Conservation (phyloP, 2,797 vertebrate species). For the Catharus ustulatus region DNA sequence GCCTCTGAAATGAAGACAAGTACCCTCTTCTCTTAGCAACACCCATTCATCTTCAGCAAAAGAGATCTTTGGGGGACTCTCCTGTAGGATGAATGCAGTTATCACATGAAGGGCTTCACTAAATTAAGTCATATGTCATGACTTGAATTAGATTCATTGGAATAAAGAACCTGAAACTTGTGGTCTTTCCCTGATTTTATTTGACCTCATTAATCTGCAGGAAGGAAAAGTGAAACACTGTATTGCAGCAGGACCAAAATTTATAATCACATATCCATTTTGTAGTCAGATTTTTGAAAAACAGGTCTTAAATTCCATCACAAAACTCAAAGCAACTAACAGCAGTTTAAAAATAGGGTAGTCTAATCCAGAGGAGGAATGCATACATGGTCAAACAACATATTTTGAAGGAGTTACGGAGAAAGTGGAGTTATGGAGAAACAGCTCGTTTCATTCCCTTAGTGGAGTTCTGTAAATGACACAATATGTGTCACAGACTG, state of each 20-base stretch:
- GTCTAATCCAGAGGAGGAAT: neutral
- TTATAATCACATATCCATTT: neutral
- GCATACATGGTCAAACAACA: neutral
- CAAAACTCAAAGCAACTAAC: neutral
- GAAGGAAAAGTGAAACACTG: neutral
- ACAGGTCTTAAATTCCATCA: neutral
- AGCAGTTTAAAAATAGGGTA: neutral
- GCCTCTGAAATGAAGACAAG: neutral
- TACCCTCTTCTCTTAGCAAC: neutral
- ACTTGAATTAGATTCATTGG: neutral
- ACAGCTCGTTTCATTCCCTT: neutral
- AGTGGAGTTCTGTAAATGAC: neutral
- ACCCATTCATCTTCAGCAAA: neutral
- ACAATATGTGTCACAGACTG: neutral
- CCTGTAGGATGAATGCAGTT: neutral
- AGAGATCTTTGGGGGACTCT: neutral
- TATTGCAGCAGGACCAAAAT: neutral
- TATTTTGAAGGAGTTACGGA: neutral
- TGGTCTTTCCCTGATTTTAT: neutral
- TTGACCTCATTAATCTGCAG: neutral
- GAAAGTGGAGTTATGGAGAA: neutral
- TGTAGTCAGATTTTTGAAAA: neutral
- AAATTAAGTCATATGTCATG: neutral
- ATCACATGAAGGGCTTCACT: neutral
- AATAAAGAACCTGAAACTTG: neutral